These are phyloP conservation scores for Drosophila teissieri DNA, from an alignment of 1,140 invertebrate genomes.

Conservation along the genomic window DNA sequence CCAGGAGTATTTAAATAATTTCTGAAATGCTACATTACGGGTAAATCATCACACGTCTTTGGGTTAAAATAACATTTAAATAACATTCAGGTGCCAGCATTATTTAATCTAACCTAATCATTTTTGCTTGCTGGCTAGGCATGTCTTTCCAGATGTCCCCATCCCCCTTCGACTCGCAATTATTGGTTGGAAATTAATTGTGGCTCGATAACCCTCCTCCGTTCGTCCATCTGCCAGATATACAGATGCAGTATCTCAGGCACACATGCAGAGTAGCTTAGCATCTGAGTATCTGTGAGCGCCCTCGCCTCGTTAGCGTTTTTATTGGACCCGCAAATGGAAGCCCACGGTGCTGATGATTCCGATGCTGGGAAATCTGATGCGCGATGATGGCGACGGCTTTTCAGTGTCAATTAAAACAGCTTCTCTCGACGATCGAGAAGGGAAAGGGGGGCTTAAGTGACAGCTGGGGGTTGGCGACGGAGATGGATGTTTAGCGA, in stretches of 20 bases:
- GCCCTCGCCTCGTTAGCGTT: slow-evolving; percentile 69
- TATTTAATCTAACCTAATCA: too few relatives aligned
- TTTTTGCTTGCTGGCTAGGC: too few relatives aligned
- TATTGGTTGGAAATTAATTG: slow-evolving; percentile 10
- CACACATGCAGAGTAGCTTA: slow-evolving; percentile 14
- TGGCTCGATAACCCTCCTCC: slow-evolving; percentile 46
- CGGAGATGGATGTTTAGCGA: slow-evolving; percentile 47
- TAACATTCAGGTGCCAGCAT: too few relatives aligned
- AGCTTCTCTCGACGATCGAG: slow-evolving; percentile 27
- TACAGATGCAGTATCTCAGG: slow-evolving; percentile 16
- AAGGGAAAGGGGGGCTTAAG: neutral
- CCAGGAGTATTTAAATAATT: too few relatives aligned
- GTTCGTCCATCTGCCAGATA: neutral
- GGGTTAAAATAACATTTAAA: too few relatives aligned
- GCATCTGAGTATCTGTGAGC: slow-evolving; percentile 25
- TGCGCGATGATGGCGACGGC: slow-evolving; percentile 69
- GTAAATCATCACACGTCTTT: too few relatives aligned
- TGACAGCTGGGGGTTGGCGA: slow-evolving; percentile 19
- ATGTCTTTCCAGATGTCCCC: too few relatives aligned
- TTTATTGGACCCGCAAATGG: slow-evolving; percentile 74
- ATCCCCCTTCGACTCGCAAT: too few relatives aligned
- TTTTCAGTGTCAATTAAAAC: slow-evolving; percentile 77
- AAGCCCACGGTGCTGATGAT: slow-evolving; percentile 42
- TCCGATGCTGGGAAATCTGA: slow-evolving; percentile 17
- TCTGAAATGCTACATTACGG: too few relatives aligned